Evolutionary conservation across 2,888 invertebrate genomes (phyloP), one percentile per base, ranked within the genome.

Genomic region (Nomada ferruginata): DNA sequence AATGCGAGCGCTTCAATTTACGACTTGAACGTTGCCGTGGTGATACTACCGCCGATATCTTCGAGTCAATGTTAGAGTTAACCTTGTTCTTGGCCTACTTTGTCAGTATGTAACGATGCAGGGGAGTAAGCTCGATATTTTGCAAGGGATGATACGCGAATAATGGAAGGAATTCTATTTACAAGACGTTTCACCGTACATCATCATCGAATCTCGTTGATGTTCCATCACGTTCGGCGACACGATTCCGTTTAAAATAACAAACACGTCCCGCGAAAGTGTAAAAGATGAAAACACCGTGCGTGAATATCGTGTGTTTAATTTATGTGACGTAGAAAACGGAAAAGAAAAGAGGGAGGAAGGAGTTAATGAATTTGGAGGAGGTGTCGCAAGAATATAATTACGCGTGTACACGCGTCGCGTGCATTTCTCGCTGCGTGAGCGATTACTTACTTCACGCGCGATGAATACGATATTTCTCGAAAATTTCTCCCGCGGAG

Each of bases 1-100:
- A 0, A 20, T 61, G 9, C n/a, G 13, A 72, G 42, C 10, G 42
- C 23, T 44, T 36, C 42, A 15, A 55, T 68, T 63, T 23, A 57
- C 61, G 53, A 60, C 61, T 68, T 18, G 55, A 65, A 68, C 70
- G 23, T 60, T 44, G 70, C 74, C 70, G 65, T 74, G 60, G 11
- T 15, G 75, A 69, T 66, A 71, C 76, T 42, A 47, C 71, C 70
- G 77, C 75, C 79, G 75, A 84, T 84, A 80, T 63, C 68, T 70
- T 68, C 65, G 65, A 79, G 79, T 68, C 74, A 59, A 76, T 61
- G 79, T 79, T 59, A 75, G 76, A 79, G 79, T 83, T 85, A 85
- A 85, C 82, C 83, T 75, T 85, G 86, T 82, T 86, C 84, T 86
- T 86, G 85, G 85, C 85, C 86, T 86, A 86, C 64, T 84, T 86